These are phyloP conservation scores for Nothura maculosa DNA, from an alignment of 2,797 vertebrate genomes.

Conservation along the genomic window DNA sequence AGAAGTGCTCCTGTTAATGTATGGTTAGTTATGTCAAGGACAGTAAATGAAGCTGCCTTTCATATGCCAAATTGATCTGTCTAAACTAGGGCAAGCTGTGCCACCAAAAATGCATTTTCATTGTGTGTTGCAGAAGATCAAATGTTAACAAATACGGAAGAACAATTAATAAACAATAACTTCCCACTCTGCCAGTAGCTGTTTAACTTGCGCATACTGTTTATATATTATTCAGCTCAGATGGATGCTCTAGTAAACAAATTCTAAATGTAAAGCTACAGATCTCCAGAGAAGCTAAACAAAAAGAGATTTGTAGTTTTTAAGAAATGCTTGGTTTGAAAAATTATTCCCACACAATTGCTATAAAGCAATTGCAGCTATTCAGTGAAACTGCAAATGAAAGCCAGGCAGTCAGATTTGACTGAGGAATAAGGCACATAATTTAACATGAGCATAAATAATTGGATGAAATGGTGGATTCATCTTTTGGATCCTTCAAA, in stretches of 20 bases:
- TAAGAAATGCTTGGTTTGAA: constrained; percentile 6
- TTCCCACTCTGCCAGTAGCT: constrained; percentile 3
- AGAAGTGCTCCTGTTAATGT: constrained; percentile 56
- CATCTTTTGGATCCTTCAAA: constrained; percentile 20
- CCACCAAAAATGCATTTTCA: constrained; percentile 56
- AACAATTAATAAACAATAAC: constrained; percentile 43
- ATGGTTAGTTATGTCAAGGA: constrained; percentile 81
- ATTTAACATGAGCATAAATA: neutral
- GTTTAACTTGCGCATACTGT: neutral
- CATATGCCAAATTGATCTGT: constrained; percentile 62
- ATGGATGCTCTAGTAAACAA: constrained; percentile 10
- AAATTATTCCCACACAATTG: neutral
- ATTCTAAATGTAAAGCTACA: neutral
- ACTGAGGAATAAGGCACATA: accelerated
- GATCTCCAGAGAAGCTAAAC: neutral
- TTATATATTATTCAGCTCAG: neutral
- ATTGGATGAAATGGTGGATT: constrained; percentile 8
- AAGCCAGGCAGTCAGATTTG: constrained; percentile 7
- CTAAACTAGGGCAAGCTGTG: constrained; percentile 31
- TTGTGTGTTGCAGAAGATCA: constrained; percentile 16
- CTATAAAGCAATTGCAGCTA: neutral
- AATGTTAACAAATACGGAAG: constrained; percentile 38
- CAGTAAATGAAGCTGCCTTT: constrained; percentile 76
- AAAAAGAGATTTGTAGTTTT: neutral
- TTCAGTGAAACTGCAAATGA: neutral